Evolutionary conservation across 2,797 vertebrate genomes (phyloP), one percentile per base, ranked within the genome.

Genomic region (Anabacerthia variegaticeps): DNA sequence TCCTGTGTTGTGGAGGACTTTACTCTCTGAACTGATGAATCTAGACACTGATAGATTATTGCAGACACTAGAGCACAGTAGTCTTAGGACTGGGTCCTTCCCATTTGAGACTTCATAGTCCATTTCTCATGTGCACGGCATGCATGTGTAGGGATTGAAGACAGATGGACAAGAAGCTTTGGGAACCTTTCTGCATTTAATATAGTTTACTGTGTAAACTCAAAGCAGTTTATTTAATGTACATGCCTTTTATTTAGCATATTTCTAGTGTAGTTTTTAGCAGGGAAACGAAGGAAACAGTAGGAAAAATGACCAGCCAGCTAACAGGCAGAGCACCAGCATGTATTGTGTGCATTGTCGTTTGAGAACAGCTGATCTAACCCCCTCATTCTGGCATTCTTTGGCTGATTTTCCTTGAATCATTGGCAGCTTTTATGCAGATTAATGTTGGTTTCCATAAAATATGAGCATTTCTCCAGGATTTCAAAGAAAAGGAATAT

Each of bases 401-500:
- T 74, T 73, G 86, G 73, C 68, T 63, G 76, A n/a, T 5, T 9
- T 54, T 84, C 78, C 75, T 81, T 92, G 61, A 94, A 85, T 74
- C 32, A 32, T 37, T 86, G 88, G 76, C 77, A 93, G 43, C 66
- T 82, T 95, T 95, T 84, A 26, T 65, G 30, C 55, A 62, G 75
- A 56, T 81, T 94, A 79, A 59, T 16, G 4, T 80, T 88, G 24
- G 59, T 73, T 97, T 92, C 85, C 63, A 63, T 95, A 71, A 96
- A 96, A 90, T 73, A 81, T 20, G 54, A 94, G 61, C 26, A 48
- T 93, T 94, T 87, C 32, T 66, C 4, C 71, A 92, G 68, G 48
- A 37, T 93, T 86, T 96, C 84, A 96, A 95, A 97, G 88, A 49
- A 67, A 71, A 84, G 66, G 74, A 90, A 14, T 36, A 71, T 79